These are phyloP conservation scores for Nysson spinosus DNA, from an alignment of 2,888 invertebrate species.

Conservation along the genomic window DNA sequence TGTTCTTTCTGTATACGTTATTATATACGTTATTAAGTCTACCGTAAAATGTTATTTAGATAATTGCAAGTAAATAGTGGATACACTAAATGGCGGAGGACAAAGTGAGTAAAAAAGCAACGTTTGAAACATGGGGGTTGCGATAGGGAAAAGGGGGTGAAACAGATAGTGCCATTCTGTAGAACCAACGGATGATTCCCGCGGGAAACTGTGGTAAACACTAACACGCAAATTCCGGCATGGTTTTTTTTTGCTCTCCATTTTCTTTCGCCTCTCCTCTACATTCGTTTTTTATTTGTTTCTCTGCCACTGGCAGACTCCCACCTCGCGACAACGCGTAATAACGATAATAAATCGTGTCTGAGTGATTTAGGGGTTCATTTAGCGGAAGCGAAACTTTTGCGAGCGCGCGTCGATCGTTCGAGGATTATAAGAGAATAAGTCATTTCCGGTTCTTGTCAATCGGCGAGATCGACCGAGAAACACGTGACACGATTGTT, in stretches of 20 bases:
- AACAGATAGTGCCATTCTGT: constrained; percentile 57
- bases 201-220: constrained; percentile 48
- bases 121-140: constrained; percentile 42
- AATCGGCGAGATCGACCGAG: constrained; percentile 29
- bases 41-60: too few species aligned
- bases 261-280: constrained; percentile 18
- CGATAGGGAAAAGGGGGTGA: constrained; percentile 28
- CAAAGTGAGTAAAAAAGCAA: constrained; percentile 7
- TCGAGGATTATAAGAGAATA: constrained; percentile 38
- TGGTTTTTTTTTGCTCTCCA: constrained; percentile 2
- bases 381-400: constrained; percentile 43
- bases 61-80: too few species aligned
- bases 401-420: constrained; percentile 10
- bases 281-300: constrained; percentile 39
- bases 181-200: constrained; percentile 51
- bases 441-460: constrained; percentile 35
- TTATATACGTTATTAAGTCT: too few species aligned
- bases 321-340: constrained; percentile 54
- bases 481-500: constrained; percentile 14
- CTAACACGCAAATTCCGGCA: constrained; percentile 42
- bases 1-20: too few species aligned
- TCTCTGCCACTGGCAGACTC: constrained; percentile 26
- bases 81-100: too few species aligned
- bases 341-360: constrained; percentile 61
- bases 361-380: constrained; percentile 59